Evolutionary conservation across 92 coral and sea anemone species (phyloP), one percentile per base, ranked within the genome.

Genomic region (Virgularia gustaviana): DNA sequence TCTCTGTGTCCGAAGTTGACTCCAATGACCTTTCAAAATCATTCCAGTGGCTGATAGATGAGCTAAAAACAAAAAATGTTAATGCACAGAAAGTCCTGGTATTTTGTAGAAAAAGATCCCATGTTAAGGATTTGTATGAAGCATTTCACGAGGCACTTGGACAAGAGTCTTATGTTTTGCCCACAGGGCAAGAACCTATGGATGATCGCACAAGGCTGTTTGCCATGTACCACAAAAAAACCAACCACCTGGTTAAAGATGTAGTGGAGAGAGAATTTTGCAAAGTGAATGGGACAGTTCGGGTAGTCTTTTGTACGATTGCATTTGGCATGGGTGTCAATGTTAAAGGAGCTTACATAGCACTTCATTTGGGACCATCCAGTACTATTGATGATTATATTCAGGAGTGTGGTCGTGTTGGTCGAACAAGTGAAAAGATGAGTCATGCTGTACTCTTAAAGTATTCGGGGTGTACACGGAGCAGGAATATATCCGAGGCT

Each of bases 181-280:
- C 73, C 1, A 15, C 63, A 0, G 77, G 73, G 0, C 6, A 16
- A 10, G 86, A 76, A 39, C 86, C 75, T 22, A 2, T 9, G 9
- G 82, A 82, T 68, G 78, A 82, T n/a, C 32, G 70, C 0, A 67
- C 77, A 28, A 36, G 62, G 1, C 10, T 82, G 9, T 82, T 76
- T 59, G 75, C 82, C 0, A 76, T 76, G 86, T 82, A 82, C 25
- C 82, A 82, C 34, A 81, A 43, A 36, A 81, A 43, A 81, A 80
- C 3, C 80, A 80, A 31, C 9, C 30, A 0, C 53, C 29, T 49
- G 5, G 77, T 65, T n/a, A 81, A 81, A 44, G 64, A 33, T 55
- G 47, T 30, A 0, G 55, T 57, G 16, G 85, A 73, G 51, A 81
- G 9, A 23, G 85, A 75, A 28, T 81, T 81, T 45, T 81, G 81